Evolutionary conservation across 2,797 vertebrate species (phyloP), one percentile per base, ranked within the genome.

Genomic region (Hydrocynus forskahlii): DNA sequence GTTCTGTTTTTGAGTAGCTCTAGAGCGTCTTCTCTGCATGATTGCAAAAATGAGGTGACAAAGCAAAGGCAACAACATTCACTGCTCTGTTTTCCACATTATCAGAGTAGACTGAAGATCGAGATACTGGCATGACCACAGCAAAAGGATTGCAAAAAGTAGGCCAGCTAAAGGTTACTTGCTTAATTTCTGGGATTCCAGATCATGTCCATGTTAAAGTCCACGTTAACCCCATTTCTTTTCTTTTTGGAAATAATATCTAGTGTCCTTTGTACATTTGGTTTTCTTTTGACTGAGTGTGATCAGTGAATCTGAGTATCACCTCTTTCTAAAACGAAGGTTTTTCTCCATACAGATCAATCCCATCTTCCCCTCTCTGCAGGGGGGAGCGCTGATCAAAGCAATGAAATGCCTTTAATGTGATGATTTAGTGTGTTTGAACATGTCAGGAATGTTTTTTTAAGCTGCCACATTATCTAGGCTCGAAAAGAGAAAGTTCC

Each of bases 31-130:
- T 75, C 79, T 81, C 66, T 64, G 70, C 63, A 54, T 81, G 79
- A 81, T 81, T 76, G 80, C 73, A 70, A 63, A 76, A 81, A 63
- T 76, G 60, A 54, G 57, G 38, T 14, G 55, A 60, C 45, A 70
- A 73, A 64, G 78, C 62, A 9, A 45, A 72, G 40, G n/a, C 60
- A 66, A 48, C 50, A 6, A 35, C 62, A 2, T 45, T 59, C 25
- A 6, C 60, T n/a, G 45, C 60, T 43, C 17, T 48, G 57, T 55
- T 60, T 14, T 16, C 25, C 66, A 55, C 66, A 70, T 76, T 76
- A 63, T 40, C 80, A 55, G n/a, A 21, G 45, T 23, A 38, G 48
- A 80, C 38, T 7, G 29, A 19, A 74, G 35, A 66, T 50, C 40
- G 21, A 74, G 55, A 38, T 17, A 3, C 60, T 25, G 23, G 60